Percentiles rank a stretch among this genome's conserved stretches.
phyloP scores from a whole-genome alignment of 1,140 invertebrate species.

The Antheraea mylitta region DNA sequence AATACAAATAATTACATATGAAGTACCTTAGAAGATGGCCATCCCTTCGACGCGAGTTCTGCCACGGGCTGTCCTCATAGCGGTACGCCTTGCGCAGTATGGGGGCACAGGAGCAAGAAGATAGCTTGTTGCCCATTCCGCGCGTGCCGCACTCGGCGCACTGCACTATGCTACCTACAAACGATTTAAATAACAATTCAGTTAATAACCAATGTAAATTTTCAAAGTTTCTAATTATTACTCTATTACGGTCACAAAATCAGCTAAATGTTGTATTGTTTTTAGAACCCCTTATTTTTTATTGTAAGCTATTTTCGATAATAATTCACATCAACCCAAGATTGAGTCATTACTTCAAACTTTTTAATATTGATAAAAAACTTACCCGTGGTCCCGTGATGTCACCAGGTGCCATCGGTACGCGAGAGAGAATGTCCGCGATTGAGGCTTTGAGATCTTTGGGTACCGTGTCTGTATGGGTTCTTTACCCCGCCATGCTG shows the following conservation, averaged over 20 bases:
- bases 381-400: conserved; percentile 83
- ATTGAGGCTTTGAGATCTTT: conserved; percentile 84
- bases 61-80: conserved; percentile 96
- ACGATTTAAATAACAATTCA: background rate
- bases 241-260: too few relatives aligned
- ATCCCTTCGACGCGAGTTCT: conserved; percentile 90
- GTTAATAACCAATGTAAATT: too few relatives aligned
- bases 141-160: conserved; percentile 78
- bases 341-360: background rate
- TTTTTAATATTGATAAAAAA: background rate
- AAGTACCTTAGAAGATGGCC: conserved; percentile 93
- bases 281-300: too few relatives aligned
- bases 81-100: conserved; percentile 95
- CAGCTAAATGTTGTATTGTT: too few relatives aligned
- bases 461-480: conserved; percentile 79
- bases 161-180: conserved; percentile 77
- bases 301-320: too few relatives aligned
- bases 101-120: conserved; percentile 95
- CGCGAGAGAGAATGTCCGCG: conserved; percentile 82
- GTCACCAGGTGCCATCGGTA: conserved; percentile 86
- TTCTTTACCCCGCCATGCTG: conserved; percentile 79
- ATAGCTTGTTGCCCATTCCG: conserved; percentile 97
- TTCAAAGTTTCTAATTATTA: too few relatives aligned
- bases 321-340: too few relatives aligned
- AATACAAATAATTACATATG: conserved; percentile 15